phyloP scores from a whole-genome alignment of 1,140 invertebrate species.

The Vanessa tameamea region DNA sequence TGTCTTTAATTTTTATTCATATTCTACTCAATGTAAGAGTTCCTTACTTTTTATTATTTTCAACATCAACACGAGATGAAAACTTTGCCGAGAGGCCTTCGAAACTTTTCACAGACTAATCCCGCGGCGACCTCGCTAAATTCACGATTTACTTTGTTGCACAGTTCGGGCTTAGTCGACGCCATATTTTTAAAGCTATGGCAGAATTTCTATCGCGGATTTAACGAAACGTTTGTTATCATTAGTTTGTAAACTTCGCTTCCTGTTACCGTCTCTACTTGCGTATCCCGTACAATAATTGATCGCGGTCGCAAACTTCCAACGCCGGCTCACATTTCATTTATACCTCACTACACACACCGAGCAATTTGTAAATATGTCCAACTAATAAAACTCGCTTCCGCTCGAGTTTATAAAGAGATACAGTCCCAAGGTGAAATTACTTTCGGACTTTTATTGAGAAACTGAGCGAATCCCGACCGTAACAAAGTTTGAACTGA shows the following conservation, averaged over 20 bases:
- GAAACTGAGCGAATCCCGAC: slow-evolving; percentile 56
- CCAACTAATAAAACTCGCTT: slow-evolving; percentile 56
- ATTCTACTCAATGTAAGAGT: slow-evolving; percentile 47
- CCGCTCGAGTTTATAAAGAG: slow-evolving; percentile 62
- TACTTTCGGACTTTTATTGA: slow-evolving; percentile 75
- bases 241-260: slow-evolving; percentile 58
- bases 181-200: slow-evolving; percentile 71
- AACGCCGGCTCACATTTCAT: slow-evolving; percentile 28
- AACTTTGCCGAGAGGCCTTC: slow-evolving; percentile 56
- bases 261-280: slow-evolving; percentile 30
- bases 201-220: slow-evolving; percentile 61
- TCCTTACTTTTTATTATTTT: slow-evolving; percentile 62
- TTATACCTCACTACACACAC: slow-evolving; percentile 37
- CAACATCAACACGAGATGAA: slow-evolving; percentile 70
- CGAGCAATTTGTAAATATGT: slow-evolving; percentile 50
- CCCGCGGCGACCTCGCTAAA: slow-evolving; percentile 66
- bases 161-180: slow-evolving; percentile 56
- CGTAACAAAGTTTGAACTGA: slow-evolving; percentile 71
- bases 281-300: slow-evolving; percentile 43
- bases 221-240: slow-evolving; percentile 68
- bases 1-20: slow-evolving; percentile 49
- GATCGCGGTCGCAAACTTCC: slow-evolving; percentile 25
- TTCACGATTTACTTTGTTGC: slow-evolving; percentile 74
- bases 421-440: slow-evolving; percentile 67
- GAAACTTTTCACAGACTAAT: slow-evolving; percentile 71